Base-by-base conservation (phyloP, 2,113 vertebrate species). In the Crotalus helleri region DNA sequence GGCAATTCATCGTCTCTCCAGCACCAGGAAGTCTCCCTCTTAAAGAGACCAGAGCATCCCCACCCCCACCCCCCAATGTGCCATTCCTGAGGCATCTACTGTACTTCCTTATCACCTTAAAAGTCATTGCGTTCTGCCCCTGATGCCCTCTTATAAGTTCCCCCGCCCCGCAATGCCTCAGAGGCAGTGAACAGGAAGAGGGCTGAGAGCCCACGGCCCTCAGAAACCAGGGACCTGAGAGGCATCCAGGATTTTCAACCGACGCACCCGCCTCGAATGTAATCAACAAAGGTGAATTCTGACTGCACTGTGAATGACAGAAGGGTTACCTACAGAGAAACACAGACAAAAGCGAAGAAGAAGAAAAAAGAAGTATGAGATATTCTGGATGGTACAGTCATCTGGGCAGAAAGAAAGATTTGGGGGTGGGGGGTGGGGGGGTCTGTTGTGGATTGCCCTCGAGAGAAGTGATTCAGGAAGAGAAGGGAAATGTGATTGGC, bases 201-300 rank as follows among this genome's bases (percentile, higher is more conserved):
- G 90, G 17, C 39, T 21, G 21, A 26, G 15, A 46, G 64, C 57
- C 87, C 61, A 17, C 33, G 54, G 13, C 23, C 54, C 55, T 57
- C 23, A 33, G 88, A 86, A 11, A 33, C 39, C 49, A 91, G 19
- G 23, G 89, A 57, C 26, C 39, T 24, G 24, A 23, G 92, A 59
- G 74, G 46, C 46, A 90, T 19, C 88, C 19, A 23, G 55, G 57
- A 23, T 5, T 54, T 61, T 58, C 33, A 33, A 64, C 17, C n/a
- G 92, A 97, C 99, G 99, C 98, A 99, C 99, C 99, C 99, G 96
- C 99, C 99, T 94, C 98, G 98, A 95, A 99, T 99, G 97, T 99
- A 99, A 98, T 99, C 99, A 90, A 99, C 98, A 92, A 99, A 99
- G 86, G 99, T 99, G 97, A 99, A 99, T 96, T 99, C 99, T 0